phyloP scores from a whole-genome alignment of 2,888 invertebrate species.

The Charanyca ferruginea region DNA sequence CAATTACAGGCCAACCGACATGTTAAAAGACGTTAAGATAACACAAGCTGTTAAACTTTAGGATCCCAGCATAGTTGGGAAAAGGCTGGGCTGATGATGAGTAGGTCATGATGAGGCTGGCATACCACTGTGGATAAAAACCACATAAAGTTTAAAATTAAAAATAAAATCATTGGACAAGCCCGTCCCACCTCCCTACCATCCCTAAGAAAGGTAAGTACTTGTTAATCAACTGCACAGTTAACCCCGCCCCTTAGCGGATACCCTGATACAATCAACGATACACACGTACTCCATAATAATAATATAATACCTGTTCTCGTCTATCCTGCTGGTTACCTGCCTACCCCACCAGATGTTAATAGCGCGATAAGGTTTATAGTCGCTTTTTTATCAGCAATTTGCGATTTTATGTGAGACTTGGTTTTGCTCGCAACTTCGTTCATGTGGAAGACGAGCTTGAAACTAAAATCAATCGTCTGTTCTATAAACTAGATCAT shows the following conservation, averaged over 20 bases:
- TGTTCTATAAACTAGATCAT: no score
- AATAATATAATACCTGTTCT: constrained; percentile 45
- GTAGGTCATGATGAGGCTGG: no score
- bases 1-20: no score
- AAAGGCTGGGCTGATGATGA: no score
- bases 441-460: no score
- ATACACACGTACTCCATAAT: constrained; percentile 42
- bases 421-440: not conserved
- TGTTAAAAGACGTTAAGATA: no score
- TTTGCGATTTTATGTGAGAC: constrained; percentile 41
- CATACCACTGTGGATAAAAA: no score
- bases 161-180: no score
- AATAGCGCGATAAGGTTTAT: constrained; percentile 52
- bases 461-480: no score
- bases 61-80: no score
- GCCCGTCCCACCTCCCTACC: not conserved
- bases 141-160: no score
- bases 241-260: constrained; percentile 50
- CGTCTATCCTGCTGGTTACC: constrained; percentile 30
- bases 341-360: constrained; percentile 51
- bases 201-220: constrained; percentile 18
- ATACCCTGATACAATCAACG: constrained; percentile 55
- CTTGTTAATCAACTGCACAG: constrained; percentile 38
- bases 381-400: constrained; percentile 51
- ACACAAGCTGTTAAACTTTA: no score